These are phyloP conservation scores for Procavia capensis DNA, from an alignment of 2,113 vertebrate genomes.

Conservation along the genomic window DNA sequence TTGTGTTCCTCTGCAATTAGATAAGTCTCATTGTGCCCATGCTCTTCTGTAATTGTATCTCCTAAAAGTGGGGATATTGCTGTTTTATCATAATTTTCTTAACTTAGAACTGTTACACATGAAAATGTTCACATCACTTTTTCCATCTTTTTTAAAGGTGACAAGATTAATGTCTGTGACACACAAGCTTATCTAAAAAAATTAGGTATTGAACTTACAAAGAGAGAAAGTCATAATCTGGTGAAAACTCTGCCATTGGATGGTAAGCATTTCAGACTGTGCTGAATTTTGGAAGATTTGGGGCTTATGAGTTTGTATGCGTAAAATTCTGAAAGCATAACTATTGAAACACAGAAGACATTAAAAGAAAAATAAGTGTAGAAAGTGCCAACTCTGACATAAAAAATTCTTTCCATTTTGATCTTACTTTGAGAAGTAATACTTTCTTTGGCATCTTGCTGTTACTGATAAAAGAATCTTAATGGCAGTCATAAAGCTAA, in stretches of 20 bases:
- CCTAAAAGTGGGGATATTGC: background rate
- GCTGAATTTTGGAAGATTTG: background rate
- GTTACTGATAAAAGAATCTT: background rate
- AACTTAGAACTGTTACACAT: background rate
- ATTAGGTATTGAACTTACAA: conserved; percentile 56
- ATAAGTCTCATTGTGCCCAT: background rate
- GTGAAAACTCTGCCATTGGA: background rate
- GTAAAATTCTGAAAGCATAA: background rate
- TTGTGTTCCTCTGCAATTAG: background rate
- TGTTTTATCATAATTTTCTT: conserved; percentile 17
- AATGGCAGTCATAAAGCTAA: conserved; percentile 25
- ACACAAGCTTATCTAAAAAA: background rate
- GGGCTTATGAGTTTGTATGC: background rate
- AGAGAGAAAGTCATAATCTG: background rate
- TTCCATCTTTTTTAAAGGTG: conserved; percentile 55
- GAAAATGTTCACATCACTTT: background rate
- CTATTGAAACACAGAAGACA: background rate
- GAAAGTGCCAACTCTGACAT: background rate
- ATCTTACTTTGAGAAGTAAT: background rate
- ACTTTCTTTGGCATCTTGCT: background rate
- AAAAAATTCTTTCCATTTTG: background rate
- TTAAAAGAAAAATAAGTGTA: background rate
- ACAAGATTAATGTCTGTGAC: conserved; percentile 13
- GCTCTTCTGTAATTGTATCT: background rate
- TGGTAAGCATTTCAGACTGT: background rate